Conservation (phyloP, 2,797 vertebrate genomes). For the Xiphophorus birchmanni region DNA sequence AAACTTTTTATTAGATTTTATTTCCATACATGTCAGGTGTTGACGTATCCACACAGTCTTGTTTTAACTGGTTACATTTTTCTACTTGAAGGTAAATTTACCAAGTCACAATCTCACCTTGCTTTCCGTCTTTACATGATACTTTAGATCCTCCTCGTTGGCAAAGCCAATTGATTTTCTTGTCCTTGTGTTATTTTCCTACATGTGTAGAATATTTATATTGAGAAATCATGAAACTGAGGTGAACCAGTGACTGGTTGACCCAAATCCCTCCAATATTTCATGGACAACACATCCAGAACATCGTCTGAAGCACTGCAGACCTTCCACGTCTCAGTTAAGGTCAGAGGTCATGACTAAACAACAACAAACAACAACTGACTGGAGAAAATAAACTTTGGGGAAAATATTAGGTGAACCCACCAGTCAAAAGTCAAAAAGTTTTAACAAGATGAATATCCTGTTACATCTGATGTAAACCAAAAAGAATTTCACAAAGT, state of each 20-base stretch:
- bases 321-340: no score
- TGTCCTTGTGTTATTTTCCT: neutral
- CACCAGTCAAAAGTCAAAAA: no score
- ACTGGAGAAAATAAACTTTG: no score
- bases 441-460: neutral
- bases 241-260: neutral
- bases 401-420: no score
- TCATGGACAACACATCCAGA: neutral
- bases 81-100: neutral
- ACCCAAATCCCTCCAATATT: neutral
- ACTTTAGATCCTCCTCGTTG: neutral
- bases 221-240: neutral
- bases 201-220: neutral
- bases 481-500: neutral
- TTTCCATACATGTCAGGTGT: neutral
- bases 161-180: neutral
- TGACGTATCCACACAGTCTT: neutral
- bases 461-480: neutral
- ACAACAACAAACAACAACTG: no score
- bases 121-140: neutral
- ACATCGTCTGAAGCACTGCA: no score
- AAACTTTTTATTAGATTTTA: neutral
- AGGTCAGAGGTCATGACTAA: no score
- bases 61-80: neutral
- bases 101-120: neutral